These are phyloP conservation scores for Clarias laeviceps DNA, from an alignment of 2,797 vertebrate species.

Conservation along the genomic window DNA sequence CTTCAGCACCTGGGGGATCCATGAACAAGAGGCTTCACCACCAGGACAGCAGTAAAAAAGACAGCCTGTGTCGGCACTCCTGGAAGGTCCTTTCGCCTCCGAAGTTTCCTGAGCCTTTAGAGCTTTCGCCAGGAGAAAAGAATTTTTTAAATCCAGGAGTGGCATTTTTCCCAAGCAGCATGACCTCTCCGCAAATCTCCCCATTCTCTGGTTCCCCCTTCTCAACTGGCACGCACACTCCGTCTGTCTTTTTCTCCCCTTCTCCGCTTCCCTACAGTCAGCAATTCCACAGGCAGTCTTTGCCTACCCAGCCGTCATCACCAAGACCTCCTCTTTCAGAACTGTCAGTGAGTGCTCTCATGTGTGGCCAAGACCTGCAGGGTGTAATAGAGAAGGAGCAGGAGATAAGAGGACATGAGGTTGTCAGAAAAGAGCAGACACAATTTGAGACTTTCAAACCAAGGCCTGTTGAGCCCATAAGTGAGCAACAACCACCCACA, in stretches of 20 bases:
- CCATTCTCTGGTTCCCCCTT: slow-evolving; percentile 76
- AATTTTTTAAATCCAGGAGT: slow-evolving; percentile 71
- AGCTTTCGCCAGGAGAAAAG: slow-evolving; percentile 72
- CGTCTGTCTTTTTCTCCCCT: slow-evolving; percentile 76
- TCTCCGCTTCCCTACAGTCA: slow-evolving; percentile 73
- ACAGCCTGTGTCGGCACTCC: slow-evolving; percentile 77
- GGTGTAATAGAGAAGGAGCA: slow-evolving; percentile 27
- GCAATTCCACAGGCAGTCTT: slow-evolving; percentile 76
- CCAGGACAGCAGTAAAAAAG: slow-evolving; percentile 81
- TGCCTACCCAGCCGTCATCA: slow-evolving; percentile 74
- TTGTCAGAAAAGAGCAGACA: slow-evolving; percentile 23
- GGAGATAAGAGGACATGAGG: slow-evolving; percentile 11
- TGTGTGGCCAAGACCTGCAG: slow-evolving; percentile 46
- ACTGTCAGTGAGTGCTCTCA: slow-evolving; percentile 56
- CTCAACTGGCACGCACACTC: slow-evolving; percentile 77
- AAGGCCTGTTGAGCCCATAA: slow-evolving; percentile 46
- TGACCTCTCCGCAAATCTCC: slow-evolving; percentile 74
- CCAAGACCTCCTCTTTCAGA: slow-evolving; percentile 54
- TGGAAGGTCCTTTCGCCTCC: slow-evolving; percentile 91
- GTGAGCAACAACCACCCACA: slow-evolving; percentile 39
- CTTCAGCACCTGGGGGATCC: slow-evolving; percentile 73
- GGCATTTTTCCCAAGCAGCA: slow-evolving; percentile 64
- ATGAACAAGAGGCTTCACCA: slow-evolving; percentile 73
- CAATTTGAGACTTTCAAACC: slow-evolving; percentile 58
- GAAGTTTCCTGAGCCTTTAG: slow-evolving; percentile 82